Evolutionary conservation across 2,113 vertebrate genomes (phyloP), one percentile per base, ranked within the genome.

Genomic region (Grus americana): DNA sequence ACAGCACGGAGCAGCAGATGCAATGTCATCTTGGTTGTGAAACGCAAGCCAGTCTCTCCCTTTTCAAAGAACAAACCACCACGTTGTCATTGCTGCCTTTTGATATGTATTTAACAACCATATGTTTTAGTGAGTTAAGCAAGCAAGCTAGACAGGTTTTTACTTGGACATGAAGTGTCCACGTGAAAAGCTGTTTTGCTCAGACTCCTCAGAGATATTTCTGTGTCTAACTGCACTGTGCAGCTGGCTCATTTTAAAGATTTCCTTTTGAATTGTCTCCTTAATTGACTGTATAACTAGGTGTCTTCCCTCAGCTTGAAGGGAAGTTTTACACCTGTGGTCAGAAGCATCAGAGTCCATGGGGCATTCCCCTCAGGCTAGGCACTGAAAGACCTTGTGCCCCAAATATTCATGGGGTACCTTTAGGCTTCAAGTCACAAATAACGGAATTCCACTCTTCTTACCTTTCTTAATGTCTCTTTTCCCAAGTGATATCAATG

Each of bases 371-470:
- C 30, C n/a, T 52, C 15, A 76, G 49, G 46, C 17, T 36, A 92
- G 49, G 12, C 24, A 13, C 1, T 3, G 24, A 29, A 42, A 92
- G 18, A n/a, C 22, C 11, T 75, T 63, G 55, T 10, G 6, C 15
- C 13, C n/a, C n/a, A 74, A 72, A 62, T 23, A 36, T 36, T 87
- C 2, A 30, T 2, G 6, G 10, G 11, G 10, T 55, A 10, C 27
- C 26, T 62, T 76, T 63, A 86, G 62, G 26, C 36, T 88, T 73
- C 49, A 62, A 13, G 40, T 67, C 27, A 38, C 50, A 54, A 88
- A 38, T 3, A 3, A 50, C 10, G 93, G 95, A 95, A 93, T 80
- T 95, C 86, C 93, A 91, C 82, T 96, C 63, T 90, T 95, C 88
- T 47, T 84, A 42, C 36, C 30, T 92, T 95, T 95, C 66, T 86